These are phyloP conservation scores for Ormyrus nitidulus DNA, from an alignment of 2,888 invertebrate genomes.

Conservation along the genomic window DNA sequence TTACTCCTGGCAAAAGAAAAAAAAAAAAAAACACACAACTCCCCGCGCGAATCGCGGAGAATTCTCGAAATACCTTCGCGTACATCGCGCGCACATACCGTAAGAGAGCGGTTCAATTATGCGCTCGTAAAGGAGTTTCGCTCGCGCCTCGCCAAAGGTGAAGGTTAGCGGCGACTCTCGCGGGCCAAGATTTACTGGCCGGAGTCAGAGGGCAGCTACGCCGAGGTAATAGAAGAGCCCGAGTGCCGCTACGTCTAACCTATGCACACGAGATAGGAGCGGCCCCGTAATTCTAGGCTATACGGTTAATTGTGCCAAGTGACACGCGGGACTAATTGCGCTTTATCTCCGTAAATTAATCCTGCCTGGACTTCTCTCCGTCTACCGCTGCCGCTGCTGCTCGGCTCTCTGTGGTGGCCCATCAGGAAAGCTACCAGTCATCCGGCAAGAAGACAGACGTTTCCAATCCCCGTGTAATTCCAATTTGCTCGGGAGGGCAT, in stretches of 20 bases:
- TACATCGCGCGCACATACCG: background rate
- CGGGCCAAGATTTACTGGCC: conserved; percentile 26
- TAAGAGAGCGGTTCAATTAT: conserved; percentile 20
- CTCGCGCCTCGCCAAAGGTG: conserved; percentile 6
- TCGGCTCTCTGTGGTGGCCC: conserved; percentile 51
- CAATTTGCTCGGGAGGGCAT: conserved; percentile 50
- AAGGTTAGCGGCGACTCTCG: conserved; percentile 21
- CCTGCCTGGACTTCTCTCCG: conserved; percentile 44
- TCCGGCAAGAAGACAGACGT: conserved; percentile 62
- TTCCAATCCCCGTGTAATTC: conserved; percentile 58
- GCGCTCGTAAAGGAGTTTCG: conserved; percentile 23
- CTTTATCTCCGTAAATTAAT: conserved; percentile 71
- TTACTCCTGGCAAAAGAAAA: background rate
- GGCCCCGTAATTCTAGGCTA: conserved; percentile 34
- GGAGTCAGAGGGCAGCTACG: conserved; percentile 6
- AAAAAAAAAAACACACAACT: too few relatives aligned
- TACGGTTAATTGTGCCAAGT: conserved; percentile 67
- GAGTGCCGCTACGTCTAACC: background rate
- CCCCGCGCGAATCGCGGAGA: background rate
- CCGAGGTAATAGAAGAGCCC: conserved; percentile 5
- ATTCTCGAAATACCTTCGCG: conserved; percentile 21
- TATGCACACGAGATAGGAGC: conserved; percentile 1
- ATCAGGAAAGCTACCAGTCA: conserved; percentile 62
- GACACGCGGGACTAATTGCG: conserved; percentile 69
- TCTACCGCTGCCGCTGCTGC: background rate